Conservation (phyloP, 2,113 vertebrate species). For the Oryzias melastigma region DNA sequence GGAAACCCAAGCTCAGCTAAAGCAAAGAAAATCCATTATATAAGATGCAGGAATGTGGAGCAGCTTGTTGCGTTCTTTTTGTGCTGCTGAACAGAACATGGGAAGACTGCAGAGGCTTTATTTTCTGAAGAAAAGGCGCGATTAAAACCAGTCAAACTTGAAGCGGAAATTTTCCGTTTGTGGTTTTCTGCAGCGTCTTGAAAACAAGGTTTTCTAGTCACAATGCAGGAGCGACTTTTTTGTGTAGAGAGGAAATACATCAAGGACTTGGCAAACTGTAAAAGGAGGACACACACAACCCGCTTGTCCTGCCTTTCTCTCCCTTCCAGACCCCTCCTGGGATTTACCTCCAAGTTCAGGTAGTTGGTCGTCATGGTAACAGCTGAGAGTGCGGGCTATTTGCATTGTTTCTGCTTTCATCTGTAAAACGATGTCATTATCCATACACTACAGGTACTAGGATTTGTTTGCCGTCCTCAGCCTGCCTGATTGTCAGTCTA, state of each 20-base stretch:
- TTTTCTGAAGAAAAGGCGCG: background rate
- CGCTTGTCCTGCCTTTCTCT: slow-evolving; percentile 57
- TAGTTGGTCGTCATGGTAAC: slow-evolving; percentile 78
- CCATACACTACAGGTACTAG: slow-evolving; percentile 47
- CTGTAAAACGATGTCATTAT: slow-evolving; percentile 59
- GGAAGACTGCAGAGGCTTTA: slow-evolving; percentile 6
- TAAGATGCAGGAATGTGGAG: slow-evolving; percentile 29
- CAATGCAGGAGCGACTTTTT: slow-evolving; percentile 26
- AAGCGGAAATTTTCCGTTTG: slow-evolving; percentile 14
- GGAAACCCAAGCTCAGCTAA: slow-evolving; percentile 40
- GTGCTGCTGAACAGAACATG: slow-evolving; percentile 2
- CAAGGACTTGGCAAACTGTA: slow-evolving; percentile 48
- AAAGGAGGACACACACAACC: slow-evolving; percentile 62
- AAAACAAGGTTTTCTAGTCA: slow-evolving; percentile 2
- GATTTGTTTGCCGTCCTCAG: slow-evolving; percentile 45
- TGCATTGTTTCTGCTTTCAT: slow-evolving; percentile 72
- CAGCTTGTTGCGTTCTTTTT: background rate
- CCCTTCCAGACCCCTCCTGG: slow-evolving; percentile 60
- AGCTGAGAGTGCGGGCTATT: slow-evolving; percentile 55
- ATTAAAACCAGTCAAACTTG: slow-evolving; percentile 30
- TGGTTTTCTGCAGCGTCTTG: slow-evolving; percentile 15
- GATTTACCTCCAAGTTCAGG: slow-evolving; percentile 75
- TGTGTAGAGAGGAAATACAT: slow-evolving; percentile 32
- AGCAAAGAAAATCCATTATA: slow-evolving; percentile 62
- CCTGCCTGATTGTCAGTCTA: slow-evolving; percentile 50